Percentiles rank a stretch among this genome's conserved stretches.
Evolutionary conservation across 1,140 invertebrate species (phyloP).

Genomic region (Melipona quadrifasciata): DNA sequence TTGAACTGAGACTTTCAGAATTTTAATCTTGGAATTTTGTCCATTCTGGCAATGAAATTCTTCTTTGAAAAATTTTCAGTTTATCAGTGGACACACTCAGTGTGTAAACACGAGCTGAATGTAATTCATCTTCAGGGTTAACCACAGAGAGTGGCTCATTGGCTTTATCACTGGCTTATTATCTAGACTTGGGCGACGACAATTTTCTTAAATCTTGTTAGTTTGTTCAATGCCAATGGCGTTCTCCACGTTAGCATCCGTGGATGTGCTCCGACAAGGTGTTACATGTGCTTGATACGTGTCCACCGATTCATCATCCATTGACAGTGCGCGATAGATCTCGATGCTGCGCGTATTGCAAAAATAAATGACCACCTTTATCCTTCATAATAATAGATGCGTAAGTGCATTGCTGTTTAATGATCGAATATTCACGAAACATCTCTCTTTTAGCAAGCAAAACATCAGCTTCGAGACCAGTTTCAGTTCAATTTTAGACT

Average conservation of each 20-base stretch:
- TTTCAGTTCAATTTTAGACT: no score
- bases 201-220: not conserved
- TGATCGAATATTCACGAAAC: not conserved
- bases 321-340: conserved; percentile 22
- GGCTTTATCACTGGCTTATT: not conserved
- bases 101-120: not conserved
- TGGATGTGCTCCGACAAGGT: conserved; percentile 16
- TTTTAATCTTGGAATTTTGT: not conserved
- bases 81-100: not conserved
- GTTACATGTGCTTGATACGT: conserved; percentile 24
- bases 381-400: not conserved
- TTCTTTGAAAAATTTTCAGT: not conserved
- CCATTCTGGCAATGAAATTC: not conserved
- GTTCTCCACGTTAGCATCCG: not conserved
- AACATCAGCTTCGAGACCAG: not conserved
- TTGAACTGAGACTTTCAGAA: not conserved
- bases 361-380: conserved; percentile 7
- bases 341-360: not conserved
- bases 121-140: not conserved
- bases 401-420: not conserved
- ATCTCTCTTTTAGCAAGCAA: not conserved
- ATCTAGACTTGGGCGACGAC: not conserved
- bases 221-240: not conserved
- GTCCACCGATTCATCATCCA: conserved; percentile 37
- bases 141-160: not conserved